Percentiles rank a stretch among this genome's conserved stretches.
These are phyloP conservation scores for Ptilorrhoa leucosticta DNA, from an alignment of 2,113 vertebrate genomes.

Conservation along the genomic window DNA sequence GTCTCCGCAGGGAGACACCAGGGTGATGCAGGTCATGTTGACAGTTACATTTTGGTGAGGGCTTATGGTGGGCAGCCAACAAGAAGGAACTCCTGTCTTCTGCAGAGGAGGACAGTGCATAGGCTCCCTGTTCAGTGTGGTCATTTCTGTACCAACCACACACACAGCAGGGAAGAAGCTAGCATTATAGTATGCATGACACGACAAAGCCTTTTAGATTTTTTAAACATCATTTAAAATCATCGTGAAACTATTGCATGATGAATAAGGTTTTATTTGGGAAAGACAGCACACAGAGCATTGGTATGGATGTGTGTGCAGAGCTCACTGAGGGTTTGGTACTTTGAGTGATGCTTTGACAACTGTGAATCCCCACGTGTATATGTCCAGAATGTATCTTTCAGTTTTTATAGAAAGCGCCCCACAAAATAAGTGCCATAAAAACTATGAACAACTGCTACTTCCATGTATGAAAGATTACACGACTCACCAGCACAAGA, in stretches of 20 bases:
- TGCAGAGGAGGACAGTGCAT: not conserved
- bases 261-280: not conserved
- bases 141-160: not conserved
- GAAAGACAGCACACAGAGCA: not conserved
- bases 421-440: not conserved
- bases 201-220: not conserved
- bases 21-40: not conserved
- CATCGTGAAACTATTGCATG: not conserved
- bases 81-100: not conserved
- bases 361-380: accelerated
- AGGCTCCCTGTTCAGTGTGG: not conserved
- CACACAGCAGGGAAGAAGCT: not conserved
- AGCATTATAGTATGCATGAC: too few relatives aligned
- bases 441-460: not conserved
- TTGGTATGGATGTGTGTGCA: too few relatives aligned
- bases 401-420: not conserved
- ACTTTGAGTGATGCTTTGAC: not conserved
- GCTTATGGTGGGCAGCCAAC: not conserved
- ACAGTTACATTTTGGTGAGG: not conserved
- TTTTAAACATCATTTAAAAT: not conserved
- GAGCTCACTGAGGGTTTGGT: not conserved
- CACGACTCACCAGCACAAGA: not conserved
- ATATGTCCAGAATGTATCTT: not conserved
- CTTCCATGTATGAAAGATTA: not conserved
- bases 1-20: not conserved